Percentiles rank a stretch among this genome's conserved stretches.
Conservation (phyloP, 2,113 vertebrate genomes). For the Xiphophorus hellerii region DNA sequence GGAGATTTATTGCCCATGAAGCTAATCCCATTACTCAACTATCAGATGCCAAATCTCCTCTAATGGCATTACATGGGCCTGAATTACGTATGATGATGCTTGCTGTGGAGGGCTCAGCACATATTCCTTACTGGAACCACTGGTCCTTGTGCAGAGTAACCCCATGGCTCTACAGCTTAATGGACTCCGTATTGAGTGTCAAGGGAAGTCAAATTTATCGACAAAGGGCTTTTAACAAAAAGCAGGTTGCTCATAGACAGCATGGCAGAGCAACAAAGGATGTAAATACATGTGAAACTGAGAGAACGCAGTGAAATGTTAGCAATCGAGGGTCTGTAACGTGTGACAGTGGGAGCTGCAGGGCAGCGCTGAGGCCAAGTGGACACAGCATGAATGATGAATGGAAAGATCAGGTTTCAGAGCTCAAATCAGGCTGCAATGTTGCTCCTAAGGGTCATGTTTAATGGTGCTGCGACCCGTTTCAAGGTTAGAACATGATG, state of each 20-base stretch:
- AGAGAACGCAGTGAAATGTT: slow-evolving; percentile 25
- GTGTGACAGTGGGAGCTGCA: slow-evolving; percentile 1
- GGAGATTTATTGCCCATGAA: slow-evolving; percentile 64
- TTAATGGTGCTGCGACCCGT: not conserved
- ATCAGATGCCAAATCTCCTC: slow-evolving; percentile 86
- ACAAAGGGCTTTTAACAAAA: slow-evolving; percentile 78
- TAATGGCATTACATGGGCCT: slow-evolving; percentile 83
- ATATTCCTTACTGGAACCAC: slow-evolving; percentile 74
- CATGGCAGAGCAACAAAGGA: slow-evolving; percentile 53
- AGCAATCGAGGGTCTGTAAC: not conserved
- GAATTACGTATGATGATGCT: slow-evolving; percentile 79
- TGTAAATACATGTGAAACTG: slow-evolving; percentile 56
- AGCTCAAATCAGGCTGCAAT: slow-evolving; percentile 20
- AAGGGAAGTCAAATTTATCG: slow-evolving; percentile 73
- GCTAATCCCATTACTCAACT: slow-evolving; percentile 86
- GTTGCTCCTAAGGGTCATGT: not conserved
- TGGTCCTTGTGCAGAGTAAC: slow-evolving; percentile 55
- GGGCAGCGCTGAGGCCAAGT: slow-evolving; percentile 18
- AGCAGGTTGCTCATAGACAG: slow-evolving; percentile 67
- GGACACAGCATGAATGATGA: slow-evolving; percentile 44
- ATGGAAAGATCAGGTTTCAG: slow-evolving; percentile 49
- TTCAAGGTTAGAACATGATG: not conserved
- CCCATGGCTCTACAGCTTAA: slow-evolving; percentile 67
- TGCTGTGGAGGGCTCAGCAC: slow-evolving; percentile 73
- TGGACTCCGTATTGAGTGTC: slow-evolving; percentile 77